Percentiles rank a stretch among this genome's conserved stretches.
Evolutionary conservation across 1,140 invertebrate genomes (phyloP).

Genomic region (Pristionchus pacificus): DNA sequence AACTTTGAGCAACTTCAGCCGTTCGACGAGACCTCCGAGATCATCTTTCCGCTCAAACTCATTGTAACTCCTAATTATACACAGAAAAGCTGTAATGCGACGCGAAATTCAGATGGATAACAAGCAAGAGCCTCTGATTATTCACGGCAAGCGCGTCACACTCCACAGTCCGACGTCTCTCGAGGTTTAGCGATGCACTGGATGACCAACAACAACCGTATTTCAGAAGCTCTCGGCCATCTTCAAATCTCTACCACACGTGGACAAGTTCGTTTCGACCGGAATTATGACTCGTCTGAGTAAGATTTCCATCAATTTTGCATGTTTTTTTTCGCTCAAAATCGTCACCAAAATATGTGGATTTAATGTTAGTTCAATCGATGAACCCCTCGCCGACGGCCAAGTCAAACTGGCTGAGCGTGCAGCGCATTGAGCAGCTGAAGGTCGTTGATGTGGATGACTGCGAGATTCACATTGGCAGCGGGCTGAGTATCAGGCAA

Average conservation of each 20-base stretch:
- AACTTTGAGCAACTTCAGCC: neutral
- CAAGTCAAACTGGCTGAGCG: neutral
- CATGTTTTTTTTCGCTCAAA: no score
- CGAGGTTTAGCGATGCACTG: neutral
- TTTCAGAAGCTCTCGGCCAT: no score
- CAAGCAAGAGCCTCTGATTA: neutral
- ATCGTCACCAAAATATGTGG: neutral
- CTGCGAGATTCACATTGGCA: neutral
- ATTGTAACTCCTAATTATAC: no score
- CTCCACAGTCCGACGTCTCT: neutral
- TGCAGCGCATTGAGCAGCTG: neutral
- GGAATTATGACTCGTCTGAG: neutral
- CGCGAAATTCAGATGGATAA: no score
- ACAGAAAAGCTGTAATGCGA: no score
- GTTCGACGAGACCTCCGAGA: neutral
- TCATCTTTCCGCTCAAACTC: neutral
- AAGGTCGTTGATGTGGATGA: neutral
- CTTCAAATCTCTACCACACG: no score
- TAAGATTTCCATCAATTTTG: no score
- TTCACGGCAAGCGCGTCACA: neutral
- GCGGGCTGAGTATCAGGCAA: neutral
- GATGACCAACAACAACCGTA: neutral
- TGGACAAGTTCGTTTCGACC: neutral
- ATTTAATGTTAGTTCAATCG: neutral
- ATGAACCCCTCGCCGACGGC: neutral